Evolutionary conservation across 1,140 invertebrate species (phyloP).

Genomic region (Heliothis subflexa): DNA sequence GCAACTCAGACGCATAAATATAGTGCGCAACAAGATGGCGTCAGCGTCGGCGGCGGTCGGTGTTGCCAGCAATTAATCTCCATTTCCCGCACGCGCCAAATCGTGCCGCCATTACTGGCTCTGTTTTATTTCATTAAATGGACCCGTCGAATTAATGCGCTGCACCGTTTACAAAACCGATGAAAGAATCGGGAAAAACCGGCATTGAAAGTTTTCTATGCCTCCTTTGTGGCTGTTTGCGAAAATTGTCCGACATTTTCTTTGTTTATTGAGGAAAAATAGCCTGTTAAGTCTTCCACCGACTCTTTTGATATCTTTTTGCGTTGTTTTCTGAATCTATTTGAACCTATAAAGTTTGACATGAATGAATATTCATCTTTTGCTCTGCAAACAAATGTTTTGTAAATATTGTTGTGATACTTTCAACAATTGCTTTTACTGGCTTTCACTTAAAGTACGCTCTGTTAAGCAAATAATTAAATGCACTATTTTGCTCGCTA

Average conservation of each 20-base stretch:
- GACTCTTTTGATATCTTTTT: constrained; percentile 37
- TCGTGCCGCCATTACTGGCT: constrained; percentile 73
- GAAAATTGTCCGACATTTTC: constrained; percentile 65
- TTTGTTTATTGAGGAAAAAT: constrained; percentile 63
- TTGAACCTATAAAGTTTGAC: constrained; percentile 24
- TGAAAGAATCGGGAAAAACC: constrained; percentile 70
- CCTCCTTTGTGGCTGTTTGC: constrained; percentile 71
- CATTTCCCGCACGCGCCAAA: constrained; percentile 82
- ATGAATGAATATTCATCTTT: constrained; percentile 38
- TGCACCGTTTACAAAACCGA: constrained; percentile 76
- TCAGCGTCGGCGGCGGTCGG: constrained; percentile 62
- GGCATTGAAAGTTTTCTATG: constrained; percentile 70
- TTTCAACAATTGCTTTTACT: constrained; percentile 3
- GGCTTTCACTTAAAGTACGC: constrained; percentile 25
- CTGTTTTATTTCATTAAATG: constrained; percentile 85
- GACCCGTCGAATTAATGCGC: constrained; percentile 79
- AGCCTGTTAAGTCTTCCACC: constrained; percentile 34
- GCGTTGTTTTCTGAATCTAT: constrained; percentile 35
- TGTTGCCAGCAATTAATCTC: constrained; percentile 83
- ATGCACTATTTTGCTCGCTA: not conserved
- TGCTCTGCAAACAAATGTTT: constrained; percentile 13
- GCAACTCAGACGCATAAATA: constrained; percentile 79
- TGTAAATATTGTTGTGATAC: constrained; percentile 9
- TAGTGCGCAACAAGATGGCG: constrained; percentile 78
- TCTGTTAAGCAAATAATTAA: constrained; percentile 21